phyloP scores from a whole-genome alignment of 2,113 vertebrate genomes.

The Ictalurus furcatus region DNA sequence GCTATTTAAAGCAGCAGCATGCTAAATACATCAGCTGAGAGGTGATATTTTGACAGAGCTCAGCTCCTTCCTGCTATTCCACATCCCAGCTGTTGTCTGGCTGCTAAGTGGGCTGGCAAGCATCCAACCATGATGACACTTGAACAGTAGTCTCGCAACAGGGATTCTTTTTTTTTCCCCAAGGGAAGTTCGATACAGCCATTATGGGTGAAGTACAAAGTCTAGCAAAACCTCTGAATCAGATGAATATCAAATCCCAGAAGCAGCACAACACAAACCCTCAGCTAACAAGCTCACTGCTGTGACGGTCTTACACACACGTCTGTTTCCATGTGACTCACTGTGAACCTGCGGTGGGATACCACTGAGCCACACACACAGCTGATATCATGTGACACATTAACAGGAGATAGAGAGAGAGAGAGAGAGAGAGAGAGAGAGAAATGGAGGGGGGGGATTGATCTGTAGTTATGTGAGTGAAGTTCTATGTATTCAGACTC shows the following conservation, averaged over 20 bases:
- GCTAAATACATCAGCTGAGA: constrained; percentile 68
- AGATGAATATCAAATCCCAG: constrained; percentile 41
- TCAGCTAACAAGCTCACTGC: not conserved
- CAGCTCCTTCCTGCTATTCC: constrained; percentile 54
- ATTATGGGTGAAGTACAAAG: not conserved
- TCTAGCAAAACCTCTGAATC: not conserved
- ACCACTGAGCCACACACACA: constrained; percentile 29
- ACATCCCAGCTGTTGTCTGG: constrained; percentile 60
- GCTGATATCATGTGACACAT: constrained; percentile 42
- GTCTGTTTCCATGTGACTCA: constrained; percentile 42
- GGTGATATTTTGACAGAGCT: constrained; percentile 46
- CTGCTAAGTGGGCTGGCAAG: constrained; percentile 33
- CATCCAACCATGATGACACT: constrained; percentile 32
- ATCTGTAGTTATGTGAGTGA: not conserved
- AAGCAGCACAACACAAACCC: constrained; percentile 40
- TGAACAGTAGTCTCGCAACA: constrained; percentile 26
- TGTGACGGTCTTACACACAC: constrained; percentile 13
- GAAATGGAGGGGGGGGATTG: not conserved
- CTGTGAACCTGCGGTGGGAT: constrained; percentile 9
- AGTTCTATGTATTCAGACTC: not conserved
- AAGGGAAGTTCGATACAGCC: not conserved
- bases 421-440: not conserved
- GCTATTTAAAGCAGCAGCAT: constrained; percentile 61
- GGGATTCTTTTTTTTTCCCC: not conserved
- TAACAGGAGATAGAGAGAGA: constrained; percentile 3